Percentiles rank a stretch among this genome's conserved stretches.
These are phyloP conservation scores for Drosophila sproati DNA, from an alignment of 1,140 invertebrate species.

Conservation along the genomic window DNA sequence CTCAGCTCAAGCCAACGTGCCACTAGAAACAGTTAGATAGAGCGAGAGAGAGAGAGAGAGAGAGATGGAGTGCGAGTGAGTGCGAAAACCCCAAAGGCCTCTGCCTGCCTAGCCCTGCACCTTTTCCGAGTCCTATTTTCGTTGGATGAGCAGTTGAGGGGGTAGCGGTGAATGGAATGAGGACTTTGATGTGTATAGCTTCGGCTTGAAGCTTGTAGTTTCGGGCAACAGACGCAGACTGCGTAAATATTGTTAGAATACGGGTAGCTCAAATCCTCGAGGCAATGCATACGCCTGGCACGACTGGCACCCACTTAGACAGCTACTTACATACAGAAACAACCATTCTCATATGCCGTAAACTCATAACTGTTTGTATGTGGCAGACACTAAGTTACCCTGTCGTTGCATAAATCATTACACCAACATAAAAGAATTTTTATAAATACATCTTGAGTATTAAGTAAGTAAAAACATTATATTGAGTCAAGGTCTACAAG, in stretches of 20 bases:
- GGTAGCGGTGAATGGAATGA: neutral
- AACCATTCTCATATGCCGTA: conserved; percentile 53
- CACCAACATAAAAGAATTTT: neutral
- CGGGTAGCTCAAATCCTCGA: conserved; percentile 22
- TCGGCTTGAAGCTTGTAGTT: conserved; percentile 62
- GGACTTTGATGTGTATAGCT: conserved; percentile 40
- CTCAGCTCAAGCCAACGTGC: neutral
- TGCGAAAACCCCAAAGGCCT: neutral
- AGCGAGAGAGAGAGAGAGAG: conserved; percentile 16
- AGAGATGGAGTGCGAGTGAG: conserved; percentile 18
- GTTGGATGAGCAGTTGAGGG: conserved; percentile 10
- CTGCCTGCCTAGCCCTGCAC: neutral
- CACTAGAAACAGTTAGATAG: conserved; percentile 5
- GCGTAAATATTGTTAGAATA: conserved; percentile 62
- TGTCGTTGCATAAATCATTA: neutral
- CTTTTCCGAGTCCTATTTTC: conserved; percentile 28
- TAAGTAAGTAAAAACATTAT: neutral
- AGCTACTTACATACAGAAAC: conserved; percentile 61
- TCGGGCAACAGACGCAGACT: conserved; percentile 42
- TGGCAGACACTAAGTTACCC: conserved; percentile 6
- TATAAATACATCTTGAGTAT: neutral
- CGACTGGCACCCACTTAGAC: conserved; percentile 55
- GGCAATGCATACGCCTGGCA: conserved; percentile 27
- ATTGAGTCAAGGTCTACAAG: neutral
- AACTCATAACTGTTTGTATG: neutral